Conservation (phyloP, 2,797 vertebrate genomes). For the Lithobates sylvaticus region DNA sequence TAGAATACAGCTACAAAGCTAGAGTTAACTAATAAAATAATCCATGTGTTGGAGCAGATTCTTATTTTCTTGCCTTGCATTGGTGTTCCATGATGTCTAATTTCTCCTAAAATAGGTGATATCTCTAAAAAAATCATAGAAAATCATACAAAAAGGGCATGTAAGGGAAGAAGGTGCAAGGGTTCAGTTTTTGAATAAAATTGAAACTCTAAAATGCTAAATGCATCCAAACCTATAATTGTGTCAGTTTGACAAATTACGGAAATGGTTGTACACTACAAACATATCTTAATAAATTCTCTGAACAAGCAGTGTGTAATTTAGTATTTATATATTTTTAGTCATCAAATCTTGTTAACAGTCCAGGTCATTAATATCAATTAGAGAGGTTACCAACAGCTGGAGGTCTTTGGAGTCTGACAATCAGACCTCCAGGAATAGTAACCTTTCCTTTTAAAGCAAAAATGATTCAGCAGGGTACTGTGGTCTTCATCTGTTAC, state of each 20-base stretch:
- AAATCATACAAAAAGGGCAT: too few species aligned
- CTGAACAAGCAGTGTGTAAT: neutral
- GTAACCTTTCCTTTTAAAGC: conserved; percentile 14
- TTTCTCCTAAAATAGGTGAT: too few species aligned
- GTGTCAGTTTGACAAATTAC: neutral
- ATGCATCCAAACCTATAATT: neutral
- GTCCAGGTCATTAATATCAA: neutral
- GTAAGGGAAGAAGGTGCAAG: neutral
- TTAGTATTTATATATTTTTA: neutral
- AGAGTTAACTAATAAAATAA: too few species aligned
- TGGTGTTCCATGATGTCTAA: too few species aligned
- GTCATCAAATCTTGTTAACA: neutral
- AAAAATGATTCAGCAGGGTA: conserved; percentile 1
- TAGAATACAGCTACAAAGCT: too few species aligned
- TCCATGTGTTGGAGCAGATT: too few species aligned
- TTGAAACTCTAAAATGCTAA: neutral
- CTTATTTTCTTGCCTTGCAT: too few species aligned
- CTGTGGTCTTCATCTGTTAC: conserved; percentile 8
- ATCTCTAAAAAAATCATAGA: too few species aligned
- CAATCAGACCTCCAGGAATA: conserved; percentile 9
- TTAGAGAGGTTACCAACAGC: conserved; percentile 9
- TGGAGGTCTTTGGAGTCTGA: neutral
- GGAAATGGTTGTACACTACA: too few species aligned
- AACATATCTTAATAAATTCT: neutral
- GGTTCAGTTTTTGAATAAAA: neutral